Evolutionary conservation across 2,113 vertebrate genomes (phyloP).

Genomic region (Lucifuga dentata): DNA sequence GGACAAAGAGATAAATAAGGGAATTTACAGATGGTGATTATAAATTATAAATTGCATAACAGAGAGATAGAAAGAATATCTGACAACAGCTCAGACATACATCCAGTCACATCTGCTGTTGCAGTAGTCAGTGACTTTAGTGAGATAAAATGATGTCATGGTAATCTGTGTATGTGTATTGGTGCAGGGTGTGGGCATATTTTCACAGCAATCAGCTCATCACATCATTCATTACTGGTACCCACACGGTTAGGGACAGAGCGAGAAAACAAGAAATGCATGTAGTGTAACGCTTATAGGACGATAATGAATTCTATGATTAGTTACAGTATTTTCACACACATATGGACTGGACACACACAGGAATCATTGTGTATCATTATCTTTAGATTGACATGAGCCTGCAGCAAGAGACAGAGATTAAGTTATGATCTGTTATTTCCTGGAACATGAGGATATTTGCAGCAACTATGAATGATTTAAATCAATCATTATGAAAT

Average conservation of each 20-base stretch:
- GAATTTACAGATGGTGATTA: conserved; percentile 57
- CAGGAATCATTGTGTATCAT: neutral
- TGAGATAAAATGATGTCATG: neutral
- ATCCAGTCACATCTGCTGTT: conserved; percentile 52
- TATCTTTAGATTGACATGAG: conserved; percentile 3
- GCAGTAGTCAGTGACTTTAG: conserved; percentile 26
- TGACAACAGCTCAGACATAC: conserved; percentile 30
- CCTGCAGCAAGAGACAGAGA: neutral
- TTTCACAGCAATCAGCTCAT: conserved; percentile 32
- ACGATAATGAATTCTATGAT: conserved; percentile 3
- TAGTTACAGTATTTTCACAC: neutral
- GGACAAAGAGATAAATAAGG: conserved; percentile 23
- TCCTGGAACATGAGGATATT: neutral
- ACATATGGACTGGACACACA: neutral
- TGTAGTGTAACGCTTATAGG: too few species aligned
- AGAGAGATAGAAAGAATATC: conserved; percentile 15
- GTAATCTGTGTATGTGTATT: conserved; percentile 3
- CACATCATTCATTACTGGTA: conserved; percentile 33
- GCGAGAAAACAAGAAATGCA: neutral
- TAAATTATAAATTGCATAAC: conserved; percentile 53
- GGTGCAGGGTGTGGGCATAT: conserved; percentile 1
- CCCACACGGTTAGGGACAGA: conserved; percentile 12
- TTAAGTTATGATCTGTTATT: neutral
- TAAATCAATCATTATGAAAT: neutral
- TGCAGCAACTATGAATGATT: neutral